phyloP scores from a whole-genome alignment of 2,797 vertebrate genomes.

The Rhynchotus rufescens region DNA sequence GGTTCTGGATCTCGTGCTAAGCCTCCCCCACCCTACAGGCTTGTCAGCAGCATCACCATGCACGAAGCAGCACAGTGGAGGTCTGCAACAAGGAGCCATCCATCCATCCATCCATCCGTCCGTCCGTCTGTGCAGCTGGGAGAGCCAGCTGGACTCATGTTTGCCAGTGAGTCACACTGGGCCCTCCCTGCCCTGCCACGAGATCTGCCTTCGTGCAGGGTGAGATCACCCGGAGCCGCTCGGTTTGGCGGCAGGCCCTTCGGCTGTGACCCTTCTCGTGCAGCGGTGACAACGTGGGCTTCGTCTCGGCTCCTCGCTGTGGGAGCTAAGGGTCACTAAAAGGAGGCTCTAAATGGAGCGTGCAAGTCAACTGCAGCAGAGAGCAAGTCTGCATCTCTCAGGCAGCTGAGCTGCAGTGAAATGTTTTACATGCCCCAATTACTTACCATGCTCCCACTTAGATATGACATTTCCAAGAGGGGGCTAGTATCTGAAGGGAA shows the following conservation, averaged over 20 bases:
- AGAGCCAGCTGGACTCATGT: conserved; percentile 52
- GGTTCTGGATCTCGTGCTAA: background rate
- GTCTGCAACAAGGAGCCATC: conserved; percentile 11
- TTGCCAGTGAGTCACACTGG: conserved; percentile 43
- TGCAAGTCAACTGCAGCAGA: conserved; percentile 9
- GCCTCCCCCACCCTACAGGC: background rate
- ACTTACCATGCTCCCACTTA: conserved; percentile 56
- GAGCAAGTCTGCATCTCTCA: conserved; percentile 33
- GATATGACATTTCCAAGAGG: conserved; percentile 38
- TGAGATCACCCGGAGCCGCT: background rate
- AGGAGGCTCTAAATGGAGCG: background rate
- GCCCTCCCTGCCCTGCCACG: background rate
- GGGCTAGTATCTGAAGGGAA: conserved; percentile 26
- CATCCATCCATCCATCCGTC: too few relatives aligned
- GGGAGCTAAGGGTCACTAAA: background rate
- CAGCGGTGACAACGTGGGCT: conserved; percentile 5
- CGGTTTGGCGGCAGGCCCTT: background rate
- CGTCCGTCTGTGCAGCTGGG: conserved; percentile 19
- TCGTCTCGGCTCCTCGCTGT: background rate
- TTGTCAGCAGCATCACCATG: conserved; percentile 30
- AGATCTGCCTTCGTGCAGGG: background rate
- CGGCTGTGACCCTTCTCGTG: background rate
- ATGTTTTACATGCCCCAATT: conserved; percentile 69
- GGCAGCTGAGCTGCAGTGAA: conserved; percentile 48
- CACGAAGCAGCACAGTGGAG: conserved; percentile 6